Conservation (phyloP, 2,113 vertebrate genomes). For the Cyanistes caeruleus region DNA sequence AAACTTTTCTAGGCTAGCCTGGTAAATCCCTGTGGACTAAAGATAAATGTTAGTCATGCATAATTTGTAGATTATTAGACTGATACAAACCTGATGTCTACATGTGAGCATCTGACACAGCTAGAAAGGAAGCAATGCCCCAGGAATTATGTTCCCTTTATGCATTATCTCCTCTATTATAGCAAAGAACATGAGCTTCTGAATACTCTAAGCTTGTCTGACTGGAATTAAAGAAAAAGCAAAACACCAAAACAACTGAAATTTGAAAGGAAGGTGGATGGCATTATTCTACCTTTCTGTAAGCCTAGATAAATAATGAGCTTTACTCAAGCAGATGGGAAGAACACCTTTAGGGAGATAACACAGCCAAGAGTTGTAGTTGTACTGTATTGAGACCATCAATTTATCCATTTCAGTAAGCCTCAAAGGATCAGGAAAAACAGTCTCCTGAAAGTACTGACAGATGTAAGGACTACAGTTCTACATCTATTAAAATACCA, state of each 20-base stretch:
- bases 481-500: neutral
- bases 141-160: neutral
- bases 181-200: neutral
- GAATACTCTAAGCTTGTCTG: neutral
- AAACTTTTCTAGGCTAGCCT: neutral
- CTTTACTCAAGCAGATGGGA: neutral
- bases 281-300: neutral
- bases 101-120: neutral
- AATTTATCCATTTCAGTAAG: neutral
- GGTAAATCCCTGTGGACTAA: neutral
- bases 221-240: neutral
- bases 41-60: neutral
- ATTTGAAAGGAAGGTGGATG: neutral
- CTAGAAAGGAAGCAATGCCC: neutral
- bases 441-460: neutral
- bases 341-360: neutral
- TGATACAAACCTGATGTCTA: neutral
- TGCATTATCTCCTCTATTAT: neutral
- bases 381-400: neutral
- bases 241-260: neutral
- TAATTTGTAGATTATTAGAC: neutral
- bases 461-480: neutral
- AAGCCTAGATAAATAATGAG: neutral
- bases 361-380: neutral
- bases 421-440: neutral